Conservation (phyloP, 2,797 vertebrate species). For the Enteromius paludinosus region DNA sequence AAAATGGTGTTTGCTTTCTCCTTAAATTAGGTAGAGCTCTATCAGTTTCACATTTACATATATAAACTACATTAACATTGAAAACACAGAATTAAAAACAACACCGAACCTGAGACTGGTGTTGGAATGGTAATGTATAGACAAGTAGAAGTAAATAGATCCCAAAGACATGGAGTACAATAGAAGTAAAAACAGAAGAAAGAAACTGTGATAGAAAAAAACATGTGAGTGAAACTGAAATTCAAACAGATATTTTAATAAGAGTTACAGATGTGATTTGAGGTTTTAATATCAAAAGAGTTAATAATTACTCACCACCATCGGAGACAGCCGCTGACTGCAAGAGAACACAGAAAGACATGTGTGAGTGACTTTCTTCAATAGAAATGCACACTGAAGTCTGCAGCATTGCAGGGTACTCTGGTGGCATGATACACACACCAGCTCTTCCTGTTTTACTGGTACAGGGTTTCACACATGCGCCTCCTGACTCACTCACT, state of each 20-base stretch:
- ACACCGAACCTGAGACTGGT: background rate
- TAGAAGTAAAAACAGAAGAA: background rate
- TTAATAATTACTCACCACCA: constrained; percentile 88
- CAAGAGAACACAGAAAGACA: constrained; percentile 88
- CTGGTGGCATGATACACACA: constrained; percentile 58
- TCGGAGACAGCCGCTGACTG: constrained; percentile 98
- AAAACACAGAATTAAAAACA: constrained; percentile 1
- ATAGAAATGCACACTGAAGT: constrained; percentile 59
- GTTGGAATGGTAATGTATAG: no score
- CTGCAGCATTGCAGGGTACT: constrained; percentile 45
- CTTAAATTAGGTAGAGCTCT: constrained; percentile 20
- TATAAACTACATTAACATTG: constrained; percentile 33
- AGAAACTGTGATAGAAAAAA: background rate
- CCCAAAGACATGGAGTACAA: background rate
- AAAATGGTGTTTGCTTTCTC: constrained; percentile 29
- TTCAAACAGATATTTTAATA: background rate
- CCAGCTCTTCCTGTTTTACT: constrained; percentile 45
- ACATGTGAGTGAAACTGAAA: background rate
- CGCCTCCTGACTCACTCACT: constrained; percentile 21
- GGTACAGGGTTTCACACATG: constrained; percentile 56
- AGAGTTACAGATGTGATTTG: constrained; percentile 19
- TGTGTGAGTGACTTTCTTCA: constrained; percentile 80
- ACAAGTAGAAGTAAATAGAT: constrained; percentile 12
- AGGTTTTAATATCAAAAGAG: background rate
- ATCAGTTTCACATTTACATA: constrained; percentile 40